Base-by-base conservation (phyloP, 1,140 invertebrate species). In the Zaprionus africanus region DNA sequence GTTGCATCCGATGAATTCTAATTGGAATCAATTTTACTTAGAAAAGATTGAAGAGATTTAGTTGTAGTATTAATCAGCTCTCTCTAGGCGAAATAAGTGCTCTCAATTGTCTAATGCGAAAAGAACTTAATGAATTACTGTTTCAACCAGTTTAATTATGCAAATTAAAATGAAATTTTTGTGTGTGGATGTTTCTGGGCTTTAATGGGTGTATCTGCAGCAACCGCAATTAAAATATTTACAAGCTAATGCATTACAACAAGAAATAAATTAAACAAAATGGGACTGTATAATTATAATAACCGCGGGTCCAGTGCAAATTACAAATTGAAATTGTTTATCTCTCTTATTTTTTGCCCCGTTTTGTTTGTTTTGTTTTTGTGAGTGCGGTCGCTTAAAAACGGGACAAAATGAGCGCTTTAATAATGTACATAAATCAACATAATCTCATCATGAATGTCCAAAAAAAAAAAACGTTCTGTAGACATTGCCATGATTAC, bases 361-460 rank as follows among this genome's bases (percentile, higher is more conserved):
- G 3, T 13, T 53, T 36, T 36, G 49, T 59, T 51, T 62, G 26
- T 5, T 49, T 43, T 70, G 9, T 58, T 26, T 34, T 46, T 38
- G 28, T 51, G 17, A 54, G 59, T 78, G 76, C 56, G 67, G 67
- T 71, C 46, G 54, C 9, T 22, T 22, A 28, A 15, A 26, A 28
- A 28, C n/a, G 43, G 49, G 64, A 22, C 11, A 49, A 60, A 63
- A 61, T 60, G 31, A 34, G 46, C 58, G 24, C 60, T 49, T 59
- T 5, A 60, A 43, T 58, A 36, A 41, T 75, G 66, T 75, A 70
- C 24, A 75, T 75, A 75, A 69, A 63, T 70, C 53, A 57, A 22
- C 65, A 56, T 66, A 57, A 28, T 38, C 36, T 34, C 31, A 72
- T 66, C 53, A 65, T 72, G 62, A 67, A 60, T 59, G 24, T 57